Conservation (phyloP, 2,113 vertebrate genomes). For the Caretta caretta region DNA sequence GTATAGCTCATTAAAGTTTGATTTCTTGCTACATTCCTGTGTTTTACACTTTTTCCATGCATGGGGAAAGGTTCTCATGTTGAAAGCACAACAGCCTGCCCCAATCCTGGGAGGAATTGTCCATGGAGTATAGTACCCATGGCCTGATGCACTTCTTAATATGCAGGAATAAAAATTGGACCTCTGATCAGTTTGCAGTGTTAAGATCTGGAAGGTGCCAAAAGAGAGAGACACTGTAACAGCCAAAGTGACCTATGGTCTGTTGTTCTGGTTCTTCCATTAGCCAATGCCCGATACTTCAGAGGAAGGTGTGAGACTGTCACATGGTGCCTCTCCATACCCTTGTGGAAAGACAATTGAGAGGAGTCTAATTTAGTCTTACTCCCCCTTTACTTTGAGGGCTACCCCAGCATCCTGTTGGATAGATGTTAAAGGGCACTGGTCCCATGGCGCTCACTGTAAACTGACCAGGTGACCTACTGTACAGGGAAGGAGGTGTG, state of each 20-base stretch:
- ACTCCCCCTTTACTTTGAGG: background rate
- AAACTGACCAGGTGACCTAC: background rate
- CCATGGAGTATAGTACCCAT: background rate
- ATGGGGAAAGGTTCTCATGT: background rate
- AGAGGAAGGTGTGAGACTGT: background rate
- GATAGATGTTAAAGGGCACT: background rate
- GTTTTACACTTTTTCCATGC: background rate
- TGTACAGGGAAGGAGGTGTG: background rate
- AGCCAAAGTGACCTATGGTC: background rate
- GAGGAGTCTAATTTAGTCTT: background rate
- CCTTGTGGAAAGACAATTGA: background rate
- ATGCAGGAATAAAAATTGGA: background rate
- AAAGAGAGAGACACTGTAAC: background rate
- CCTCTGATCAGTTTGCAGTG: background rate
- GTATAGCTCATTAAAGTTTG: slow-evolving; percentile 70
- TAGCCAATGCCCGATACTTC: background rate
- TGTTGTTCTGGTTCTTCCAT: background rate
- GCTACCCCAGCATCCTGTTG: background rate
- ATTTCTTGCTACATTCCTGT: slow-evolving; percentile 55
- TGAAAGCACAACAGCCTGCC: background rate
- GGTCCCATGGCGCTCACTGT: background rate
- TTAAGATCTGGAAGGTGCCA: background rate
- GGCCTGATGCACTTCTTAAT: background rate
- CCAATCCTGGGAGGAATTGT: background rate
- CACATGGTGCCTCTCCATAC: background rate